These are phyloP conservation scores for Pangasius mekongensis DNA, from an alignment of 2,797 vertebrate genomes.

Conservation along the genomic window DNA sequence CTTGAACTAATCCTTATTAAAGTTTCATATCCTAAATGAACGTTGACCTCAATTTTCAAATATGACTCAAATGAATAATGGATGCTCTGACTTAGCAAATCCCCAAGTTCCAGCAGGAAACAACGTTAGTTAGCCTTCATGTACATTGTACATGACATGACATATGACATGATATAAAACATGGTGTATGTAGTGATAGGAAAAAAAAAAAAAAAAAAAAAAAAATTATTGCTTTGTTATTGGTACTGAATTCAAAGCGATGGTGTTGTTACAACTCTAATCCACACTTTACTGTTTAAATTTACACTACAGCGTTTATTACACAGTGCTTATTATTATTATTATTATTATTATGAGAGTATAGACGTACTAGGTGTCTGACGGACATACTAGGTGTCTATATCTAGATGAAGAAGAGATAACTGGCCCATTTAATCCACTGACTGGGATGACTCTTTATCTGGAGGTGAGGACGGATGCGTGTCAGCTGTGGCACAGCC, in stretches of 20 bases:
- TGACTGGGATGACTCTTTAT: conserved; percentile 45
- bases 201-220: no score
- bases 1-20: conserved; percentile 22
- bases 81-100: background rate
- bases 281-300: background rate
- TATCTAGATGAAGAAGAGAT: conserved; percentile 19
- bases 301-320: background rate
- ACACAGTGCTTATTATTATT: background rate
- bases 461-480: conserved; percentile 39
- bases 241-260: background rate
- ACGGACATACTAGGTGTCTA: background rate
- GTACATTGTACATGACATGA: background rate
- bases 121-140: background rate
- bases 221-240: background rate
- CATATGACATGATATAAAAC: background rate
- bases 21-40: conserved; percentile 23
- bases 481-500: conserved; percentile 19
- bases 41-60: conserved; percentile 11
- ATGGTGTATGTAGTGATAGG: background rate
- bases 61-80: background rate
- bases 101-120: background rate
- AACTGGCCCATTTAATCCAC: conserved; percentile 29
- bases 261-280: background rate
- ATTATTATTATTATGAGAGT: background rate
- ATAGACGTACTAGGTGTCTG: background rate